These are phyloP conservation scores for Malurus alboscapulatus DNA, from an alignment of 2,113 vertebrate species.

Conservation along the genomic window DNA sequence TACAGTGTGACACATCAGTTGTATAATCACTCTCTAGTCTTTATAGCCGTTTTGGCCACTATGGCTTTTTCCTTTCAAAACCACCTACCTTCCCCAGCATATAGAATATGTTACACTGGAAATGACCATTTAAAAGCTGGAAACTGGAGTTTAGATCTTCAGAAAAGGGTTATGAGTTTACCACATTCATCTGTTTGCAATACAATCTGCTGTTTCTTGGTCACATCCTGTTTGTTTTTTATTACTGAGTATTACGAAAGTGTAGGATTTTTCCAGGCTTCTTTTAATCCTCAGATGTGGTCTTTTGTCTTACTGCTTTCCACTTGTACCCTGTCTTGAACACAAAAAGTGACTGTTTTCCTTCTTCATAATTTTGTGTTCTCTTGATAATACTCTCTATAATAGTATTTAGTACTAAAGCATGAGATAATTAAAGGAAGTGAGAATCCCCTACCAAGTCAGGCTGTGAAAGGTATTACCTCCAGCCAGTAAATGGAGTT, in stretches of 20 bases:
- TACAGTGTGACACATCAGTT: background rate
- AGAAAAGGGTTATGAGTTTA: background rate
- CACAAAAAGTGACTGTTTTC: background rate
- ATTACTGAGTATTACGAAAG: background rate
- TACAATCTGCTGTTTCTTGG: background rate
- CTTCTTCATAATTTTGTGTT: background rate
- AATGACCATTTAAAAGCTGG: background rate
- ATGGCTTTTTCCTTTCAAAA: background rate
- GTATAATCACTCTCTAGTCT: background rate
- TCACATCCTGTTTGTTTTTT: background rate
- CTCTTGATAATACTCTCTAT: background rate
- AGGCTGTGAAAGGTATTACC: background rate
- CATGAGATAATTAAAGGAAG: background rate
- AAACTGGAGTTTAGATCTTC: background rate
- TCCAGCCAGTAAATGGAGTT: background rate
- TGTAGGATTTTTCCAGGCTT: background rate
- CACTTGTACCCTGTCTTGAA: background rate
- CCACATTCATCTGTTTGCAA: background rate
- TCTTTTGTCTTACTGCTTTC: background rate
- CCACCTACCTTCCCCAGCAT: fast-evolving
- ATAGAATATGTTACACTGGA: background rate
- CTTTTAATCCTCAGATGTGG: background rate
- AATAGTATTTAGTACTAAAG: background rate
- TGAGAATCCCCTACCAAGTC: background rate
- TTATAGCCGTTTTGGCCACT: background rate